Conservation (phyloP, 2,113 vertebrate species). For the Eptatretus burgeri region DNA sequence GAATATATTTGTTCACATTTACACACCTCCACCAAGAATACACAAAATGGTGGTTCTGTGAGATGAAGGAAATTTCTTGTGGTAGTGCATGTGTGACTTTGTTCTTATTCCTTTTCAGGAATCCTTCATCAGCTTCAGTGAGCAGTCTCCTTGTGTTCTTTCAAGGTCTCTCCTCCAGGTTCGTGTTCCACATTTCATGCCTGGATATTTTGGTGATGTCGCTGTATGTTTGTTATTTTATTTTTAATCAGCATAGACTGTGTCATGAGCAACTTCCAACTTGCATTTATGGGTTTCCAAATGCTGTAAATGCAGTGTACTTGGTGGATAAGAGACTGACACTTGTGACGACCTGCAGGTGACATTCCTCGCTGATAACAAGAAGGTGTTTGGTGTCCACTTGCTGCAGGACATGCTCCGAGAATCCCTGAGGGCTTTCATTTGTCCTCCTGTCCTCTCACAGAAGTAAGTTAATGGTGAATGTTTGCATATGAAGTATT, state of each 20-base stretch:
- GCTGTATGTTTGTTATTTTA: no score
- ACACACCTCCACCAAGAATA: no score
- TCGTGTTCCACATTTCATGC: slow-evolving; percentile 6
- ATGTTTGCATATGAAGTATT: no score
- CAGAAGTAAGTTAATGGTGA: slow-evolving; percentile 36
- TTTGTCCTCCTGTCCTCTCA: slow-evolving; percentile 84
- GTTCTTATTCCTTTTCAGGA: slow-evolving; percentile 24
- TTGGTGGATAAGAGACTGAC: no score
- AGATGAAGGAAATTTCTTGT: not conserved
- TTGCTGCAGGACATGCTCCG: slow-evolving; percentile 98
- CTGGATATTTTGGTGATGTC: no score
- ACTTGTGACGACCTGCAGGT: slow-evolving; percentile 25
- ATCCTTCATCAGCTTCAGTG: slow-evolving; percentile 96
- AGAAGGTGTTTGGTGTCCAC: slow-evolving; percentile 83
- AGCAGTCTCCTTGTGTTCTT: slow-evolving; percentile 85
- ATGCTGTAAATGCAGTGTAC: no score
- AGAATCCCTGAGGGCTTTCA: slow-evolving; percentile 72
- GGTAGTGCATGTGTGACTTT: not conserved
- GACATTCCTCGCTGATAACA: slow-evolving; percentile 85
- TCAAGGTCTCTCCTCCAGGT: slow-evolving; percentile 84
- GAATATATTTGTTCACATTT: no score
- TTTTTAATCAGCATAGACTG: no score
- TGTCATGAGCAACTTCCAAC: no score
- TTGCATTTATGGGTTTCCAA: no score
- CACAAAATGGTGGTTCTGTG: no score